Evolutionary conservation across 2,888 invertebrate genomes (phyloP).

Genomic region (Tanypteryx hageni): DNA sequence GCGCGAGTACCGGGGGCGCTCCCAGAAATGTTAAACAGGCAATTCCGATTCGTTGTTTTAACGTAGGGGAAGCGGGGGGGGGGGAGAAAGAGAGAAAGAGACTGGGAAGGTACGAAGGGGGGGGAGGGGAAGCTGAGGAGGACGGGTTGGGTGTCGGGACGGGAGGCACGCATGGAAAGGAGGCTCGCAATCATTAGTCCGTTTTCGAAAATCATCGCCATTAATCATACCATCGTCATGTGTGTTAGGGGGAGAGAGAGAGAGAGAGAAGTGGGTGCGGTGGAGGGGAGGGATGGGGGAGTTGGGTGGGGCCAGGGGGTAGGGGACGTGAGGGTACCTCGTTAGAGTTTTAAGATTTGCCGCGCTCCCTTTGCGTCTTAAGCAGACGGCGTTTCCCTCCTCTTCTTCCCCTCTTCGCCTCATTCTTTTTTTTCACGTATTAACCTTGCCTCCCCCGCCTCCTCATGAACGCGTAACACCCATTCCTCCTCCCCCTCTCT

Average conservation of each 20-base stretch:
- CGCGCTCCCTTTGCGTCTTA: not conserved
- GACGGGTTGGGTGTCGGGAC: not conserved
- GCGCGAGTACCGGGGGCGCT: not conserved
- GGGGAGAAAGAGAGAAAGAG: no score
- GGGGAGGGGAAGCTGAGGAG: slow-evolving; percentile 4
- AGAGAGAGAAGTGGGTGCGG: not conserved
- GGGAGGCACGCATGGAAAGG: slow-evolving; percentile 9
- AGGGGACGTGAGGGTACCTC: not conserved
- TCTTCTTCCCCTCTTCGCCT: not conserved
- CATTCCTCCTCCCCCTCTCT: slow-evolving; percentile 31
- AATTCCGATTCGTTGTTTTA: slow-evolving; percentile 24
- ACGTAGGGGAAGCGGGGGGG: not conserved
- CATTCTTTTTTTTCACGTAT: not conserved
- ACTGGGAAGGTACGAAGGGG: not conserved
- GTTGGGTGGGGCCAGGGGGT: not conserved
- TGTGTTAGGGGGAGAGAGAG: slow-evolving; percentile 16
- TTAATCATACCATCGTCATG: slow-evolving; percentile 59
- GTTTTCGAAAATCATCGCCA: slow-evolving; percentile 62
- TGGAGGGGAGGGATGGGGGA: not conserved
- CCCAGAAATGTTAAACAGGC: not conserved
- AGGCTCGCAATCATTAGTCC: slow-evolving; percentile 57
- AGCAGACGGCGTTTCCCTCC: not conserved
- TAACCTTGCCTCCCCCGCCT: not conserved
- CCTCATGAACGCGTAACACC: not conserved
- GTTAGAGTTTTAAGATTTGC: not conserved